Evolutionary conservation across 2,888 invertebrate species (phyloP).

Genomic region (Tryphoninae sp.): DNA sequence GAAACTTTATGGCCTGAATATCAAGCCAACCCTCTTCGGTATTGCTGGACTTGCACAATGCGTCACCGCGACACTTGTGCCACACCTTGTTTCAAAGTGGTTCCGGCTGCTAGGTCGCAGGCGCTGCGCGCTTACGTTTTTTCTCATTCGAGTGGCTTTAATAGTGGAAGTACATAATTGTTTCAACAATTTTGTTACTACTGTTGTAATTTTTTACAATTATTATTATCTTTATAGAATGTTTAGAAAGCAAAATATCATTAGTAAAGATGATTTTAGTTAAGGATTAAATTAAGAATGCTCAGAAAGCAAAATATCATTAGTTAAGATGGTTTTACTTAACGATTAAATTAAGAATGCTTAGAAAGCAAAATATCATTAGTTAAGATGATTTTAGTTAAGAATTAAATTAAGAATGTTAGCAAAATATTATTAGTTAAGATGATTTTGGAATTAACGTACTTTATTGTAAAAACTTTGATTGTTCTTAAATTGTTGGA

Average conservation of each 20-base stretch:
- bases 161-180: not conserved
- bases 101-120: constrained; percentile 66
- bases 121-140: constrained; percentile 45
- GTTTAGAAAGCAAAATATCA: not conserved
- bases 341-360: too few species aligned
- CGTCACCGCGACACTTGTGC: constrained; percentile 67
- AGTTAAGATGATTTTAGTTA: too few species aligned
- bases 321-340: too few species aligned
- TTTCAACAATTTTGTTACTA: not conserved
- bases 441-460: too few species aligned
- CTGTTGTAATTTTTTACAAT: not conserved
- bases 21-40: constrained; percentile 23
- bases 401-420: too few species aligned
- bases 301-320: too few species aligned
- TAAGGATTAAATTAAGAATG: too few species aligned
- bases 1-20: constrained; percentile 42
- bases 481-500: too few species aligned
- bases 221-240: not conserved
- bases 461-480: too few species aligned
- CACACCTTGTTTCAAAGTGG: constrained; percentile 68
- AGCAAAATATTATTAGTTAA: too few species aligned
- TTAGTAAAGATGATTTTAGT: too few species aligned
- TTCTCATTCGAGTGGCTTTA: not conserved
- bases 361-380: too few species aligned
- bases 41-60: constrained; percentile 38